Base-by-base conservation (phyloP, 1,140 invertebrate species). In the Hirudo medicinalis region DNA sequence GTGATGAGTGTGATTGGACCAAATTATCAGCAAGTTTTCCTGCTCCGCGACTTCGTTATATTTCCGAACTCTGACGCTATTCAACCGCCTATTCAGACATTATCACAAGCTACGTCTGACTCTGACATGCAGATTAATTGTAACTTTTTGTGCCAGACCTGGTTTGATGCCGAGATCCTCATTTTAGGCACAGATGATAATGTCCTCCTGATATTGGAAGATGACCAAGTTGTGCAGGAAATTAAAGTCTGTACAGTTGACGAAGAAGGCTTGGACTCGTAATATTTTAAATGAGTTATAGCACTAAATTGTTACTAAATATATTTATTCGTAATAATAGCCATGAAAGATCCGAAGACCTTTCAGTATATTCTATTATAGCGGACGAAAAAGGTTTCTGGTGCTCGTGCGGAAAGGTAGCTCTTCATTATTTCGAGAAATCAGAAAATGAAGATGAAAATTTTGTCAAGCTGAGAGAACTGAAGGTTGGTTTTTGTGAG, bases 141-240 rank as follows among this genome's bases (percentile, higher is more conserved):
- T 72, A 83, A 86, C 74, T 85, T 90, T 74, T 85, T 86, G 3
- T 87, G 85, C 71, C 87, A 87, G 76, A 85, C 79, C 19, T 83
- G 82, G 75, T 78, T 83, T 11, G 88, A 87, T 32, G 83, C 87
- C 22, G 90, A 92, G 74, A 81, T 88, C 72, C 83, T 92, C 15
- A 81, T 92, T 68, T 87, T 88, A 29, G 90, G 90, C 0, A 90
- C 89, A 0, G 82, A 84, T 63, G 87, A 85, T 75, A 90, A 90
- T 0, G 83, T 85, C 72, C 83, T 92, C 32, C 83, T 91, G 76
- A 81, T 89, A 54, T 85, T 92, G 63, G 90, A 92, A 77, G 88
- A 88, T 77, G 90, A 89, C 15, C 90, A 92, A 75, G 79, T 90
- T 54, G 87, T 88, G 72, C 76, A 78, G 75, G 83, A 82, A 74